Evolutionary conservation across 2,888 invertebrate species (phyloP), one percentile per base, ranked within the genome.

Genomic region (Eristalinus aeneus): DNA sequence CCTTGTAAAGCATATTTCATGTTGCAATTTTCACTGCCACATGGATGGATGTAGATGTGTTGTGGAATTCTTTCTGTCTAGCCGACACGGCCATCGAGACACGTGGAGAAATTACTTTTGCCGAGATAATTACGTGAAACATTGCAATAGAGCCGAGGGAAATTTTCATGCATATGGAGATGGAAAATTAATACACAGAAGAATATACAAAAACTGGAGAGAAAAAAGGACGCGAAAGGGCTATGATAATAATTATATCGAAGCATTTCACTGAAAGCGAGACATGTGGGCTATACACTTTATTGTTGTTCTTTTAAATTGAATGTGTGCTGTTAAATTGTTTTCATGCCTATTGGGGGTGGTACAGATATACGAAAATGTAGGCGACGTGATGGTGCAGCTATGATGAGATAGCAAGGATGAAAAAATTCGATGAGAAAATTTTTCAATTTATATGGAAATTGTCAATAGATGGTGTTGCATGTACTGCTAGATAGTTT

Each of bases 361-460:
- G 68, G 63, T 32, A 56, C 36, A 31, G 34, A 72, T 10, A 60
- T 61, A 75, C 39, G 32, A 34, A 34, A 10, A 34, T 34, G 34
- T 34, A 34, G 1, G 10, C 34, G 9, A 6, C 9, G 34, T 6
- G 10, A 34, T 34, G 20, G 27, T 67, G 67, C n/a, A 61, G 56
- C n/a, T 12, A 32, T 4, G 32, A n/a, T 12, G 34, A 31, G 11
- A 1, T 23, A 58, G 56, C n/a, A 32, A 16, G 20, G 20, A 10
- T 10, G 34, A 54, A 69, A 68, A 71, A 74, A 68, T 39, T 82
- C 82, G 71, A 63, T 22, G 79, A 54, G 73, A 82, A 81, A 86
- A 86, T 61, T 86, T 86, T 86, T 86, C 86, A 86, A 86, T 86
- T 86, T 86, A 86, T 86, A 86, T 86, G 86, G 86, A 86, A 86